phyloP scores from a whole-genome alignment of 2,888 invertebrate genomes.

The Idaea biselata region DNA sequence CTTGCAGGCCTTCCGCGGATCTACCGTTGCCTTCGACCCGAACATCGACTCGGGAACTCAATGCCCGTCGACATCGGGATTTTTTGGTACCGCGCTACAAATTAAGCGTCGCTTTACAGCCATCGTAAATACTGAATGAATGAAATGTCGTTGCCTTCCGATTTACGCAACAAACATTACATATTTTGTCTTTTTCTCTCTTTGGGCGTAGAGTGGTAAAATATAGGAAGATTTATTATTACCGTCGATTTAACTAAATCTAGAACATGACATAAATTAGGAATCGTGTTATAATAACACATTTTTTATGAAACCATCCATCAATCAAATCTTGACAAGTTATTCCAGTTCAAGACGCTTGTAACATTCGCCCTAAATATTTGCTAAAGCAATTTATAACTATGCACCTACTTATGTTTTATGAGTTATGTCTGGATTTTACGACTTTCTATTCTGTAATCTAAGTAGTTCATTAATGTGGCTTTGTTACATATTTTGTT shows the following conservation, averaged over 20 bases:
- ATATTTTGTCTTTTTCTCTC: no score
- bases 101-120: no score
- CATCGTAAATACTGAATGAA: no score
- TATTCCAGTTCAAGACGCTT: not conserved
- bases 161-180: no score
- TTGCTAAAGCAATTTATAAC: not conserved
- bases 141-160: no score
- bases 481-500: not conserved
- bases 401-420: not conserved
- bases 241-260: not conserved
- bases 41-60: no score
- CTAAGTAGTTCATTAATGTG: not conserved
- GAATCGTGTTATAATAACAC: not conserved
- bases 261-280: not conserved
- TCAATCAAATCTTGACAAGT: not conserved
- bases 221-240: no score
- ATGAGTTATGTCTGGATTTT: not conserved
- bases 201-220: no score
- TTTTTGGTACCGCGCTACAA: no score
- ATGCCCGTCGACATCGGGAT: no score
- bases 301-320: not conserved
- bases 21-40: no score
- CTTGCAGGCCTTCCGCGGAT: no score
- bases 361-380: not conserved
- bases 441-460: not conserved